These are phyloP conservation scores for Trematomus bernacchii DNA, from an alignment of 2,797 vertebrate genomes.

Conservation along the genomic window DNA sequence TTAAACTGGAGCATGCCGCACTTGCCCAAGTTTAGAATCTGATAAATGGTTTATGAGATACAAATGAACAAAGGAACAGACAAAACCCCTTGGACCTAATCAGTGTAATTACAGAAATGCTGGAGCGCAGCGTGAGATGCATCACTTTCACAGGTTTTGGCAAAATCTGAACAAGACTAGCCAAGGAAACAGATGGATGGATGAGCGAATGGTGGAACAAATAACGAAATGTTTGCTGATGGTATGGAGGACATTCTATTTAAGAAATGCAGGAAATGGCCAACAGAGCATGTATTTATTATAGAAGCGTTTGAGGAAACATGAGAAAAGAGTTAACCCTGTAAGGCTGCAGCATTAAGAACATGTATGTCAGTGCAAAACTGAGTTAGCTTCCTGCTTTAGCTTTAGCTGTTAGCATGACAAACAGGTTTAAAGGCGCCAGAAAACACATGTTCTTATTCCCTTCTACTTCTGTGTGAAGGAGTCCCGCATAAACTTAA, in stretches of 20 bases:
- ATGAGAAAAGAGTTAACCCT: neutral
- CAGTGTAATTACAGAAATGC: slow-evolving; percentile 74
- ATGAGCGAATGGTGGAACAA: slow-evolving; percentile 68
- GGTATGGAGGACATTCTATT: slow-evolving; percentile 35
- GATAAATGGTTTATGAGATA: slow-evolving; percentile 69
- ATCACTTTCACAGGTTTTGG: slow-evolving; percentile 76
- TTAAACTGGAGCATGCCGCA: slow-evolving; percentile 14
- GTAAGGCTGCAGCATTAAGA: neutral
- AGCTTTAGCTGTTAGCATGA: neutral
- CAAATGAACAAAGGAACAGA: slow-evolving; percentile 71
- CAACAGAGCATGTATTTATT: slow-evolving; percentile 1
- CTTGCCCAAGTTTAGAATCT: slow-evolving; percentile 49
- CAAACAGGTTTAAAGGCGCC: neutral
- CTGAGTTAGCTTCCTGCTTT: neutral
- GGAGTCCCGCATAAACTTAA: neutral
- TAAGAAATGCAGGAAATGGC: slow-evolving; percentile 19
- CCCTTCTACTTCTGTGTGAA: neutral
- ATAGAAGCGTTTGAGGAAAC: neutral
- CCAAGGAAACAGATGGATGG: slow-evolving; percentile 74
- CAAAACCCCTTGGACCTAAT: slow-evolving; percentile 74
- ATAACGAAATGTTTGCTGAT: slow-evolving; percentile 57
- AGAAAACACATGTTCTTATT: neutral
- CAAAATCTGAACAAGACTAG: slow-evolving; percentile 55
- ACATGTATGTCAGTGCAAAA: neutral
- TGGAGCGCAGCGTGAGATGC: slow-evolving; percentile 70